These are phyloP conservation scores for Meleagris gallopavo DNA, from an alignment of 2,113 vertebrate genomes.

Conservation along the genomic window DNA sequence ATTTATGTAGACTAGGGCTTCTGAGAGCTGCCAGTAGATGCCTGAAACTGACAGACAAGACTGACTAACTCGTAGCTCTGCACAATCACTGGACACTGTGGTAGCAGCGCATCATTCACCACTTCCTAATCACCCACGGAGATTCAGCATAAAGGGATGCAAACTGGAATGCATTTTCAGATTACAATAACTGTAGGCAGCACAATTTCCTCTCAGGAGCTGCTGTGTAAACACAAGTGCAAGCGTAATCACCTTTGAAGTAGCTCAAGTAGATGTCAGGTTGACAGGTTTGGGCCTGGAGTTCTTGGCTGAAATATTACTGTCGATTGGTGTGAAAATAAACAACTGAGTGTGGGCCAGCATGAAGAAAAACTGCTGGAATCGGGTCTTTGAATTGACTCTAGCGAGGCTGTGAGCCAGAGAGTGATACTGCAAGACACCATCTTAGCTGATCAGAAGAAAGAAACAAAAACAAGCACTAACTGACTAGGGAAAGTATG, in stretches of 20 bases:
- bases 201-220: not conserved
- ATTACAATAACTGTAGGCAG: not conserved
- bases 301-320: not conserved
- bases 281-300: constrained; percentile 9
- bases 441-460: not conserved
- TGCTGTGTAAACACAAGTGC: not conserved
- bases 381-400: not conserved
- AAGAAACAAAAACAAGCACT: not conserved
- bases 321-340: not conserved
- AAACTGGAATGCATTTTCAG: not conserved
- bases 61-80: not conserved
- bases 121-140: not conserved
- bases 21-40: not conserved
- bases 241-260: not conserved
- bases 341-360: not conserved
- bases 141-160: not conserved
- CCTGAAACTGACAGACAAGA: not conserved
- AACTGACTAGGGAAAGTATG: not conserved
- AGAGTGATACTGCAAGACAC: not conserved
- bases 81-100: not conserved
- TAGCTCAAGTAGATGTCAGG: not conserved
- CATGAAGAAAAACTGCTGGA: not conserved
- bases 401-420: not conserved
- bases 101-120: not conserved
- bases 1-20: not conserved